A percentile compares a stretch with the other conserved stretches of the same genome.
These are phyloP conservation scores for Thinocorus orbignyianus DNA, from an alignment of 2,113 vertebrate genomes.

Conservation along the genomic window DNA sequence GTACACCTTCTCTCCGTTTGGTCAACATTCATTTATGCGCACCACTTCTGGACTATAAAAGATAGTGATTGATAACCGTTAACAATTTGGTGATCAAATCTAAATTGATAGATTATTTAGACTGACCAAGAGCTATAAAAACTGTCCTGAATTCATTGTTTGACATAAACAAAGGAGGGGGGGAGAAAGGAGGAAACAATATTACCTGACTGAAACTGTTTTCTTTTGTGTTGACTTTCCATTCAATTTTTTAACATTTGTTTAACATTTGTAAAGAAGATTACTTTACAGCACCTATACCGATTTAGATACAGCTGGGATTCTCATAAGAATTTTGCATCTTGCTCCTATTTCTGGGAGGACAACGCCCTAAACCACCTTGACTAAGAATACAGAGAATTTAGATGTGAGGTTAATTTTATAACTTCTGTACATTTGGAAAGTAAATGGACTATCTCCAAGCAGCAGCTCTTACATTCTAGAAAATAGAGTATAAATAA, in stretches of 20 bases:
- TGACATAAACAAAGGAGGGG: neutral
- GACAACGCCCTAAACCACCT: neutral
- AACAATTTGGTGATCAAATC: neutral
- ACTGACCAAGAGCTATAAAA: neutral
- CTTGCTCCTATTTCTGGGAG: neutral
- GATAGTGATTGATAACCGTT: neutral
- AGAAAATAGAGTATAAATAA: too few relatives aligned
- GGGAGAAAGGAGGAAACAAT: neutral
- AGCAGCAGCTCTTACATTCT: neutral
- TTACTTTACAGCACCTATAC: neutral
- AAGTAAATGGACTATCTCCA: neutral
- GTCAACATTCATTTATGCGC: neutral
- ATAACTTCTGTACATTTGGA: neutral
- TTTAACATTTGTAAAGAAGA: neutral
- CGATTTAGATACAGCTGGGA: neutral
- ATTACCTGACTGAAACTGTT: neutral
- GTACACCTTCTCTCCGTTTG: neutral
- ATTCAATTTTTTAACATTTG: neutral
- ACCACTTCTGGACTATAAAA: neutral
- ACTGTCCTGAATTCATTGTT: neutral
- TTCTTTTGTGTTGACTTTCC: neutral
- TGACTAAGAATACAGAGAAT: neutral
- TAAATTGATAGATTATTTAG: neutral
- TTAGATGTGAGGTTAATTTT: neutral
- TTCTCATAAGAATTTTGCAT: neutral